Evolutionary conservation across 2,113 vertebrate genomes (phyloP), one percentile per base, ranked within the genome.

Genomic region (Muscicapa adusta): DNA sequence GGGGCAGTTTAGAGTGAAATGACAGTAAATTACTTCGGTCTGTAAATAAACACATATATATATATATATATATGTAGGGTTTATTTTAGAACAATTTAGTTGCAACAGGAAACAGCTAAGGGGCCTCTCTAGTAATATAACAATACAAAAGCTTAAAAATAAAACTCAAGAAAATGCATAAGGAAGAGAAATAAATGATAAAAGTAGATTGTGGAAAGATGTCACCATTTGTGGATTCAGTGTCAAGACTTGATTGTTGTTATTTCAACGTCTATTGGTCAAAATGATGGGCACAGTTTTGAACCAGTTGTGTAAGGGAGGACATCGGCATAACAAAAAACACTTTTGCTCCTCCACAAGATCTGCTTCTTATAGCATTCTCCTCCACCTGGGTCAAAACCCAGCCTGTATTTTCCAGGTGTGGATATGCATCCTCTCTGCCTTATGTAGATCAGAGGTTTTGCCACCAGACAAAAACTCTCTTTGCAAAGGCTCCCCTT

Each of bases 271-370:
- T 40, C 43, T 58, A 4, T 40, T 50, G 29, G 18, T 40, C 0
- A 0, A 58, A 58, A 29, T 28, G 7, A n/a, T 8, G 2, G 29
- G n/a, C 0, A 0, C 24, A 50, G 14, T 28, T 18, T 48, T 58
- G 43, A 50, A 29, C 4, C 23, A 14, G 29, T 28, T 67, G 10
- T 38, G 13, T n/a, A n/a, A 40, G 14, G 29, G 8, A 81, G 34
- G 22, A 48, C 3, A 40, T 26, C 4, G 2, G 4, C 43, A 23
- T n/a, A n/a, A 40, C 14, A 28, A 50, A 68, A 58, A 40, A 3
- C 9, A 40, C 10, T 81, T 40, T 28, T 20, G 16, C 25, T 48
- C 23, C 34, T 40, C 34, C 14, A 40, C 17, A n/a, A 14, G 18
- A n/a, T n/a, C 42, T 81, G 29, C 18, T 14, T 81, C 29, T 81